Percentiles rank a stretch among this genome's conserved stretches.
Conservation (phyloP, 2,113 vertebrate genomes). For the Bos taurus region DNA sequence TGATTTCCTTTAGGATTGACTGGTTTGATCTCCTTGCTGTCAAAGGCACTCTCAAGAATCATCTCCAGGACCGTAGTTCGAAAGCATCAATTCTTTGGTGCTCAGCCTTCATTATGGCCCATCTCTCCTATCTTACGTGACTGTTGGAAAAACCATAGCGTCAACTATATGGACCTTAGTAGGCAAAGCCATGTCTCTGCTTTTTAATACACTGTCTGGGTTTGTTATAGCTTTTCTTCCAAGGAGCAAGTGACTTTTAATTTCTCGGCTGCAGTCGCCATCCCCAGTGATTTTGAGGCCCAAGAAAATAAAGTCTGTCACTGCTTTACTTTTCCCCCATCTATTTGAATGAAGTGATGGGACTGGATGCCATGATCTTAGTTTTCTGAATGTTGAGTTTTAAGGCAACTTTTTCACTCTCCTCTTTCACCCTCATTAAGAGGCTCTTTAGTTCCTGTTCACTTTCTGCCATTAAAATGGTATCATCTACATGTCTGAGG, state of each 20-base stretch:
- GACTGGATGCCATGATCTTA: not conserved
- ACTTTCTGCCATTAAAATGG: not conserved
- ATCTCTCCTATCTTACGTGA: not conserved
- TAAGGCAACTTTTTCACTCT: not conserved
- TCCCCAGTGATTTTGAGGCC: not conserved
- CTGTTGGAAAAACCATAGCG: not conserved
- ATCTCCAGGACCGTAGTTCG: not conserved
- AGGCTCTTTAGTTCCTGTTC: not conserved
- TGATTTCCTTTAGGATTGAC: not conserved
- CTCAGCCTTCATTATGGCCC: not conserved
- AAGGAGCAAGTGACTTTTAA: not conserved
- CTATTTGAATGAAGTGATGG: not conserved
- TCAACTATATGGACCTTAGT: not conserved
- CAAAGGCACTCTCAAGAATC: not conserved
- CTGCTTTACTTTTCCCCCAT: not conserved
- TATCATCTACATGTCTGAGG: not conserved
- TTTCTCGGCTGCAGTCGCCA: not conserved
- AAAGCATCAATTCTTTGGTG: not conserved
- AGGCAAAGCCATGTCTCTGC: not conserved
- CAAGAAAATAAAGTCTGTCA: not conserved
- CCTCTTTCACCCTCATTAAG: not conserved
- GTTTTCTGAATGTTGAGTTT: not conserved
- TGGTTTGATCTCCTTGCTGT: not conserved
- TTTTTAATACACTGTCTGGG: not conserved
- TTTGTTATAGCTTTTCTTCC: not conserved